phyloP scores from a whole-genome alignment of 2,888 invertebrate genomes.

The Lasioglossum vierecki region DNA sequence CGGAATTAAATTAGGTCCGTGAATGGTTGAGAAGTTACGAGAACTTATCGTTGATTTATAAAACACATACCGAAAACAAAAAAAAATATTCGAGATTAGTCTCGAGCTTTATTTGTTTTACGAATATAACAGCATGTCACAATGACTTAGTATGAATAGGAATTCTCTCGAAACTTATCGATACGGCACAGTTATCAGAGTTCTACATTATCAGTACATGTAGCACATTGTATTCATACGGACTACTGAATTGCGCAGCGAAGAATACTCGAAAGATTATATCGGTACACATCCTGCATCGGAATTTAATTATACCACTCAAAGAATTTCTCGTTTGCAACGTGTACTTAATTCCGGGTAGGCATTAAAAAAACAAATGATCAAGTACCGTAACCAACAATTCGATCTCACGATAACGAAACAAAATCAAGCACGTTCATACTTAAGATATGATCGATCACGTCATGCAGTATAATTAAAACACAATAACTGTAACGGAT shows the following conservation, averaged over 20 bases:
- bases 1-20: too few relatives aligned
- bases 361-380: not conserved
- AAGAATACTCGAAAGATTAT: conserved; percentile 10
- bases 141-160: not conserved
- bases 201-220: not conserved
- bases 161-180: conserved; percentile 1
- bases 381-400: not conserved
- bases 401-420: not conserved
- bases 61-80: not conserved
- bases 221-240: not conserved
- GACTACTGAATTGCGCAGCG: conserved; percentile 32
- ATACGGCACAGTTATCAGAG: not conserved
- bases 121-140: conserved; percentile 4
- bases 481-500: not conserved
- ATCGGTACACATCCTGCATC: not conserved
- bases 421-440: not conserved
- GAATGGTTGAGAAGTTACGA: not conserved
- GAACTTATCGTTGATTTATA: not conserved
- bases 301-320: not conserved
- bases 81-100: not conserved
- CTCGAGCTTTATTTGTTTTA: conserved; percentile 4
- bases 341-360: not conserved
- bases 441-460: not conserved
- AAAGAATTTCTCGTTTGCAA: not conserved
- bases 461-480: not conserved